Base-by-base conservation (phyloP, 1,140 invertebrate species). In the Sminthurinus signatus region DNA sequence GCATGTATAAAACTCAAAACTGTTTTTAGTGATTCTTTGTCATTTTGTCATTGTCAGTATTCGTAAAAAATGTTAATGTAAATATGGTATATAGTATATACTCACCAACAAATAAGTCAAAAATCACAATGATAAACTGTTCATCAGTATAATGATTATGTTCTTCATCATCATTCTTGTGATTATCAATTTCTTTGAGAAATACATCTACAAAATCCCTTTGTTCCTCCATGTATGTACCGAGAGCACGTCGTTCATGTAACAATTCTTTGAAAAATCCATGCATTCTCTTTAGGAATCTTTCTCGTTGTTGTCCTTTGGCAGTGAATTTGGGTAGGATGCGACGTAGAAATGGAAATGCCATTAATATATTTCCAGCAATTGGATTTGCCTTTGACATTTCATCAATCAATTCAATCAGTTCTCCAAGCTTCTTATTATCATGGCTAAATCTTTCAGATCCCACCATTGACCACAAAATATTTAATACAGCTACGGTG, bases 61-160 rank as follows among this genome's bases (percentile, higher is more conserved):
- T 50, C 25, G 25, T 50, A 21, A 23, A 23, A 2, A 19, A 1
- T 14, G 1, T 12, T 4, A 50, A 21, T 19, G 12, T 1, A 50
- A 50, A 2, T 1, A 23, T 21, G n/a, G 17, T 23, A 19, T 55
- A 56, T 1, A 63, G 63, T 27, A 64, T n/a, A n/a, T n/a, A n/a
- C n/a, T n/a, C n/a, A n/a, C n/a, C 69, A 14, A 65, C 66, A 52
- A 71, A 71, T 25, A 71, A 52, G 42, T 71, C 69, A n/a, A 71
- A 36, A 42, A 48, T 63, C 14, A 71, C 66, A 54, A 71, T 71
- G 25, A 71, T 68, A 43, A 71, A 71, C 51, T 71, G 69, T 39
- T 71, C 66, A 36, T 71, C 69, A 60, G 60, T 17, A n/a, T 52
- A 15, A 25, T 52, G 4, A 3, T 25, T 28, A 8, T 52, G 5